phyloP scores from a whole-genome alignment of 1,140 invertebrate genomes.

The Cyphomyrmex costatus region DNA sequence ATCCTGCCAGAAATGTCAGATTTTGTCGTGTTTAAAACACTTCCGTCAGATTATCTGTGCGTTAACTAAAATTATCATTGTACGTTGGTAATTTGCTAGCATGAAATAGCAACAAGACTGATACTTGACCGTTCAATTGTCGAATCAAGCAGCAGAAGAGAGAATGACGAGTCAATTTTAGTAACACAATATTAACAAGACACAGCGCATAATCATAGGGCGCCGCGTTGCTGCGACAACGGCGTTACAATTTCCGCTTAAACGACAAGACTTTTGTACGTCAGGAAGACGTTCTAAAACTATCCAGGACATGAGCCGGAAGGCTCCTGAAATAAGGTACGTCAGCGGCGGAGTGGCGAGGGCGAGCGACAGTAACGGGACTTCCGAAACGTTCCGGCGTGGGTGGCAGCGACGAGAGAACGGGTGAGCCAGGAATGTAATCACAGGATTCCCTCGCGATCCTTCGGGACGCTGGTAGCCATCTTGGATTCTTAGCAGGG shows the following conservation, averaged over 20 bases:
- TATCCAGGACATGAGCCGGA: slow-evolving; percentile 79
- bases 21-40: not conserved
- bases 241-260: slow-evolving; percentile 57
- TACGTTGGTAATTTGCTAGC: not conserved
- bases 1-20: slow-evolving; percentile 32
- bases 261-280: slow-evolving; percentile 69
- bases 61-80: slow-evolving; percentile 17
- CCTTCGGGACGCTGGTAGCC: slow-evolving; percentile 80
- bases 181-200: slow-evolving; percentile 30
- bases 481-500: slow-evolving; percentile 82
- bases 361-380: slow-evolving; percentile 72
- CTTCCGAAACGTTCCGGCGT: slow-evolving; percentile 73
- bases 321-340: slow-evolving; percentile 76
- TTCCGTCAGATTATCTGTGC: slow-evolving; percentile 27
- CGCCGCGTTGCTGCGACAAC: slow-evolving; percentile 4
- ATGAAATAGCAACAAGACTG: not conserved
- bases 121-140: not conserved
- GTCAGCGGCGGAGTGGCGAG: slow-evolving; percentile 47
- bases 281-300: slow-evolving; percentile 80
- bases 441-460: slow-evolving; percentile 81
- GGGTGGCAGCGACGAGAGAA: slow-evolving; percentile 73
- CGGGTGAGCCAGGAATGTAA: slow-evolving; percentile 80
- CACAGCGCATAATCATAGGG: slow-evolving; percentile 24
- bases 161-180: slow-evolving; percentile 5
- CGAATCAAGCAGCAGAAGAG: not conserved